Conservation (phyloP, 2,797 vertebrate genomes). For the Diplodus puntazzo region DNA sequence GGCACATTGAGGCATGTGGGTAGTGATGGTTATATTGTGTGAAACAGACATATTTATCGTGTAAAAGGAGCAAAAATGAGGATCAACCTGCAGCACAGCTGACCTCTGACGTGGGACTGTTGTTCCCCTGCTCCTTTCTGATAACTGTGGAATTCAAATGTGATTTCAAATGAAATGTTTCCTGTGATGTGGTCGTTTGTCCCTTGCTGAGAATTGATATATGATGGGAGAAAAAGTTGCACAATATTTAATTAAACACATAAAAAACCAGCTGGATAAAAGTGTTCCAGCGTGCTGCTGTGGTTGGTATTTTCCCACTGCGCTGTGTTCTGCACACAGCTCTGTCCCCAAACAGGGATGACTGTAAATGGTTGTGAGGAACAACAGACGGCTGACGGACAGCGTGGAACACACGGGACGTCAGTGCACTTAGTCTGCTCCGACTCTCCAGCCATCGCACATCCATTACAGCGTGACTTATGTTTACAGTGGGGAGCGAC, state of each 20-base stretch:
- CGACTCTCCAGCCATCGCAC: slow-evolving; percentile 45
- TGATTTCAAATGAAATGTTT: no score
- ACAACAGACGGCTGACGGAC: slow-evolving; percentile 38
- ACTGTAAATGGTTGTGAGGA: slow-evolving; percentile 72
- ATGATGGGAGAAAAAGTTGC: not conserved
- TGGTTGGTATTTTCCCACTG: slow-evolving; percentile 12
- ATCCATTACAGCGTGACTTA: slow-evolving; percentile 57
- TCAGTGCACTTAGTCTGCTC: slow-evolving; percentile 61
- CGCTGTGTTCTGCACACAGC: slow-evolving; percentile 14
- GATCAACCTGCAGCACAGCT: no score
- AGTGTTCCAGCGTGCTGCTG: slow-evolving; percentile 12
- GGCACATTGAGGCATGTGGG: no score
- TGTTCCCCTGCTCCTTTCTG: no score
- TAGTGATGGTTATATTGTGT: no score
- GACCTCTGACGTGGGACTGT: no score
- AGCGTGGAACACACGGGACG: slow-evolving; percentile 42
- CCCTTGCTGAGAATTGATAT: not conserved
- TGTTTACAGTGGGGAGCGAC: slow-evolving; percentile 72
- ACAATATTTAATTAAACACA: not conserved
- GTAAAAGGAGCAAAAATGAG: no score
- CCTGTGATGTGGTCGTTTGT: no score
- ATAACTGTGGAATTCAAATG: no score
- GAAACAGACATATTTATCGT: no score
- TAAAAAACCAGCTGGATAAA: not conserved
- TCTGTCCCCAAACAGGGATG: slow-evolving; percentile 53